phyloP scores from a whole-genome alignment of 2,797 vertebrate species.

The Sebastes nivosus region DNA sequence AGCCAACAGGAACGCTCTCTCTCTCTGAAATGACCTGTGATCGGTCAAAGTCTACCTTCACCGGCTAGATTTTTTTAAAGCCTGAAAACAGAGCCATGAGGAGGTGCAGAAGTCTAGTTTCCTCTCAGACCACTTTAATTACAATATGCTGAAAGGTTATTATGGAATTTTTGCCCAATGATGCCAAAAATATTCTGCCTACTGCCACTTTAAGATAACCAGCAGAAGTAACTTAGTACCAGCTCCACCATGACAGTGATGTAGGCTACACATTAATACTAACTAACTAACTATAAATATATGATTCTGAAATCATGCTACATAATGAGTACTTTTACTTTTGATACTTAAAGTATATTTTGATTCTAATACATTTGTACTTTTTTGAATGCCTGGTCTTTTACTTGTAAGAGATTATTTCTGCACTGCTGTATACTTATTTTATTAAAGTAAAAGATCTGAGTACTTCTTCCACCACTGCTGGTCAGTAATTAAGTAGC shows the following conservation, averaged over 20 bases:
- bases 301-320: not conserved
- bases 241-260: not conserved
- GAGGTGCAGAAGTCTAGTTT: too few relatives aligned
- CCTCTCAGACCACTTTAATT: too few relatives aligned
- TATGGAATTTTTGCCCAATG: too few relatives aligned
- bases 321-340: not conserved
- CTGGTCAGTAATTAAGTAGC: not conserved
- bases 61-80: too few relatives aligned
- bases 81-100: too few relatives aligned
- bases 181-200: too few relatives aligned
- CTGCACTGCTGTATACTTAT: not conserved
- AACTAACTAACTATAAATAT: not conserved
- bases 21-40: too few relatives aligned
- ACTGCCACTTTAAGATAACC: not conserved
- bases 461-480: not conserved
- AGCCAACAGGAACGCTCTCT: too few relatives aligned
- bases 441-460: not conserved
- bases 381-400: not conserved
- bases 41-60: too few relatives aligned
- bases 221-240: not conserved
- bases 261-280: not conserved
- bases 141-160: too few relatives aligned
- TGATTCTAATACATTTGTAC: not conserved
- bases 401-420: not conserved
- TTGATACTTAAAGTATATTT: not conserved